A percentile compares a stretch with the other conserved stretches of the same genome.
Conservation (phyloP, 1,140 invertebrate species). For the Thaumatotibia leucotreta region DNA sequence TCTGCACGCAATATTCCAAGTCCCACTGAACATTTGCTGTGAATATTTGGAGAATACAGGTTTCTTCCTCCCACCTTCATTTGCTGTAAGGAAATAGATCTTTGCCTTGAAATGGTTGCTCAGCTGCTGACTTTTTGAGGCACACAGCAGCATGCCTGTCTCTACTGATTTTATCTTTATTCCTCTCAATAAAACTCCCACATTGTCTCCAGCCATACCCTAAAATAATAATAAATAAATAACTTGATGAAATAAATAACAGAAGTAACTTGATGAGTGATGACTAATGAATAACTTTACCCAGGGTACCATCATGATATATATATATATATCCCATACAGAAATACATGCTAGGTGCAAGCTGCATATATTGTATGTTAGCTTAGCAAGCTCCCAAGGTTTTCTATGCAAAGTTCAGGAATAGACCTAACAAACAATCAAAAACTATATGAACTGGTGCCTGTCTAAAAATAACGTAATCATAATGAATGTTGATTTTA, state of each 20-base stretch:
- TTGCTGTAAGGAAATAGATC: constrained; percentile 87
- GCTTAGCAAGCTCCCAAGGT: too few relatives aligned
- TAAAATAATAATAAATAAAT: constrained; percentile 31
- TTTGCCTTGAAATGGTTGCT: constrained; percentile 91
- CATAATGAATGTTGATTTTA: too few relatives aligned
- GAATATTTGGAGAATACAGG: constrained; percentile 87
- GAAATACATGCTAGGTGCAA: too few relatives aligned
- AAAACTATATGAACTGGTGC: too few relatives aligned
- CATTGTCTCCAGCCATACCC: constrained; percentile 92
- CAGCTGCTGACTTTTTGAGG: constrained; percentile 79
- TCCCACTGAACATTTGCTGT: constrained; percentile 88
- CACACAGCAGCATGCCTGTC: constrained; percentile 89
- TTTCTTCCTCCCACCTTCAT: constrained; percentile 89
- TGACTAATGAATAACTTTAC: too few relatives aligned
- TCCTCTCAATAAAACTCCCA: constrained; percentile 88
- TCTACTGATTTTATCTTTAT: constrained; percentile 84
- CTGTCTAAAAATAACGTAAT: too few relatives aligned
- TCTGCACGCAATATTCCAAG: constrained; percentile 87
- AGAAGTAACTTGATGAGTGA: too few relatives aligned
- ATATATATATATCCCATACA: too few relatives aligned
- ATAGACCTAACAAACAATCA: too few relatives aligned
- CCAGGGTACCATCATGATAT: too few relatives aligned
- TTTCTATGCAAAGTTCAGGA: too few relatives aligned
- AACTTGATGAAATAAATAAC: neutral
- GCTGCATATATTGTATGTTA: too few relatives aligned